Conservation (phyloP, 1,140 invertebrate genomes). For the Amphibalanus amphitrite region DNA sequence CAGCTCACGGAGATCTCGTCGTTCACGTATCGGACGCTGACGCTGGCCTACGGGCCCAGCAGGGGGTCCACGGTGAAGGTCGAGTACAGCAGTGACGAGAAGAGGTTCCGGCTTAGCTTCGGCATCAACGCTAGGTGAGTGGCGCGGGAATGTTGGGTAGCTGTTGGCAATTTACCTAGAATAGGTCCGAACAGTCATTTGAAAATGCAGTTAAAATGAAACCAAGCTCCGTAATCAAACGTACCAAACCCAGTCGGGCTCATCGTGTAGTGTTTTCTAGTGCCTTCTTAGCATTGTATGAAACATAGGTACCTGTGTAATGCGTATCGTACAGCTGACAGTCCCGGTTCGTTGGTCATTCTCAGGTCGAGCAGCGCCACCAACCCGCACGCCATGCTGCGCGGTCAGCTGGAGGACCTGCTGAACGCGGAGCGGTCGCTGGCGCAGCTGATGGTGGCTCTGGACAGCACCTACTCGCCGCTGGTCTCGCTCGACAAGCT, state of each 20-base stretch:
- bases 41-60: constrained; percentile 61
- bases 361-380: constrained; percentile 27
- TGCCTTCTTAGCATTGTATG: no score
- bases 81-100: constrained; percentile 50
- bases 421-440: constrained; percentile 55
- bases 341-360: constrained; percentile 13
- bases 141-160: no score
- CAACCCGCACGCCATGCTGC: constrained; percentile 62
- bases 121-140: constrained; percentile 23
- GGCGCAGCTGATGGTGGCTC: constrained; percentile 54
- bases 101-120: constrained; percentile 49
- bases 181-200: no score
- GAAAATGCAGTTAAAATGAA: no score
- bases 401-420: constrained; percentile 58
- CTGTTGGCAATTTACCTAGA: no score
- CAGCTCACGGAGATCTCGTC: background rate
- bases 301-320: no score
- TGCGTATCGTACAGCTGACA: no score
- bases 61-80: constrained; percentile 52
- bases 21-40: constrained; percentile 62
- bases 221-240: no score
- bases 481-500: constrained; percentile 65
- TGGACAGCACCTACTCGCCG: constrained; percentile 69
- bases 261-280: no score
- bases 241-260: no score